phyloP scores from a whole-genome alignment of 2,113 vertebrate genomes.

The Sardina pilchardus region DNA sequence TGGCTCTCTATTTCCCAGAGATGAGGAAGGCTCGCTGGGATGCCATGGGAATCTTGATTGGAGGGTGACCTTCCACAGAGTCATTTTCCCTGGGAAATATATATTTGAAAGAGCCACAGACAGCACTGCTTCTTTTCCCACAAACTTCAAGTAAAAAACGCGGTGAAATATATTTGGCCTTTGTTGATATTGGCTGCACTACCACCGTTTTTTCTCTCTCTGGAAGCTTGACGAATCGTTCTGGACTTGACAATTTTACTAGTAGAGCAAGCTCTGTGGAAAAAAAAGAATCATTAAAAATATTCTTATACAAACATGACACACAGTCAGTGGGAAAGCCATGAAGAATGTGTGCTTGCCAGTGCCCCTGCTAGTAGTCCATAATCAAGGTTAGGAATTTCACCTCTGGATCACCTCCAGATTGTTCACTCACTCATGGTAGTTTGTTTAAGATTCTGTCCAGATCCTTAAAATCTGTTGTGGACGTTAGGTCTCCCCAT shows the following conservation, averaged over 20 bases:
- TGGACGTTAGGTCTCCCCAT: background rate
- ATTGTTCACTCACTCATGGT: background rate
- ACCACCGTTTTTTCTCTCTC: slow-evolving; percentile 4
- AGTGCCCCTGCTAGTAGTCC: background rate
- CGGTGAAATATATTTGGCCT: slow-evolving; percentile 28
- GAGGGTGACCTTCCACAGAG: slow-evolving; percentile 43
- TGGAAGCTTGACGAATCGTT: slow-evolving; percentile 20
- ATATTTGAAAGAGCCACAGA: slow-evolving; percentile 24
- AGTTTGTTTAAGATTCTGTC: background rate
- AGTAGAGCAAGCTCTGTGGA: background rate
- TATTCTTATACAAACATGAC: background rate
- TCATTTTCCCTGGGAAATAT: slow-evolving; percentile 41
- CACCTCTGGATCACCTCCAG: slow-evolving; percentile 13
- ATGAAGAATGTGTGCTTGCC: background rate
- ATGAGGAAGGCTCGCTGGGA: background rate
- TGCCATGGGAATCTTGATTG: slow-evolving; percentile 38
- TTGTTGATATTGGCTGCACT: slow-evolving; percentile 43
- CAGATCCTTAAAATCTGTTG: background rate
- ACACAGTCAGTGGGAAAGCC: background rate
- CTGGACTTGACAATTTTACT: slow-evolving; percentile 18
- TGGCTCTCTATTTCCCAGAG: slow-evolving; percentile 34
- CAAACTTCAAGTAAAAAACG: slow-evolving; percentile 11
- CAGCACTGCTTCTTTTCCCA: slow-evolving; percentile 31
- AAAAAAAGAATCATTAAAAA: background rate
- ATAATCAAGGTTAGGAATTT: background rate